These are phyloP conservation scores for Erythrolamprus reginae DNA, from an alignment of 2,113 vertebrate species.

Conservation along the genomic window DNA sequence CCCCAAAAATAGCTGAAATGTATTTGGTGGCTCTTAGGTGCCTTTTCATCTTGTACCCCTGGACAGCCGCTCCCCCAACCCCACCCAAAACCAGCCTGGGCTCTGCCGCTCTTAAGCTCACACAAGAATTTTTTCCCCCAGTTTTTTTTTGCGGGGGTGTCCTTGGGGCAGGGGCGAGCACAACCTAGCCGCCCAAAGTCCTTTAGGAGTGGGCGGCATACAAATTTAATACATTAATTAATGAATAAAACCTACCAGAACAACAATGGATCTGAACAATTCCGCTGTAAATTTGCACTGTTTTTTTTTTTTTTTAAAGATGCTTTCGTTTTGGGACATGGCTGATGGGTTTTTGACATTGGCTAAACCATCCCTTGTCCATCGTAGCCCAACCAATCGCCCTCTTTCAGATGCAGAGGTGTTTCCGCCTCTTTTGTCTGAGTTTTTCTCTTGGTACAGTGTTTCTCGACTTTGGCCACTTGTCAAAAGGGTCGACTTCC, in stretches of 20 bases:
- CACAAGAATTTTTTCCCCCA: neutral
- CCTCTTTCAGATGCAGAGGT: neutral
- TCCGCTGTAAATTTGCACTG: conserved; percentile 69
- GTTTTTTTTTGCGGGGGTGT: conserved; percentile 23
- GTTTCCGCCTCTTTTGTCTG: neutral
- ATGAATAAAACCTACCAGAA: too few relatives aligned
- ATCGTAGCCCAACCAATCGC: neutral
- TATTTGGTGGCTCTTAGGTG: conserved; percentile 58
- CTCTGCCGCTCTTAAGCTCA: neutral
- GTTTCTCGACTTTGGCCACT: too few relatives aligned
- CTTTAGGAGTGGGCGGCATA: too few relatives aligned
- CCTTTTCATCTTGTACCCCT: conserved; percentile 42
- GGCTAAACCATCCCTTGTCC: too few relatives aligned
- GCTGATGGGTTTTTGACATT: conserved; percentile 52
- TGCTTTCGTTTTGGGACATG: conserved; percentile 65
- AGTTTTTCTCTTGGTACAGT: neutral
- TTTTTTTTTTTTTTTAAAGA: conserved; percentile 36
- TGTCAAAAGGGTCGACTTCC: too few relatives aligned
- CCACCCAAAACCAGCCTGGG: neutral
- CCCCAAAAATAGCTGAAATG: conserved; percentile 34
- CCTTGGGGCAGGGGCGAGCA: conserved; percentile 42
- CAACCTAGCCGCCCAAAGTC: too few relatives aligned
- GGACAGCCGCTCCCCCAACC: conserved; percentile 32
- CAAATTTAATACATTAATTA: too few relatives aligned
- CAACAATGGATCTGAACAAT: conserved; percentile 14